Evolutionary conservation across 2,113 vertebrate genomes (phyloP).

Genomic region (Corynorhinus townsendii): DNA sequence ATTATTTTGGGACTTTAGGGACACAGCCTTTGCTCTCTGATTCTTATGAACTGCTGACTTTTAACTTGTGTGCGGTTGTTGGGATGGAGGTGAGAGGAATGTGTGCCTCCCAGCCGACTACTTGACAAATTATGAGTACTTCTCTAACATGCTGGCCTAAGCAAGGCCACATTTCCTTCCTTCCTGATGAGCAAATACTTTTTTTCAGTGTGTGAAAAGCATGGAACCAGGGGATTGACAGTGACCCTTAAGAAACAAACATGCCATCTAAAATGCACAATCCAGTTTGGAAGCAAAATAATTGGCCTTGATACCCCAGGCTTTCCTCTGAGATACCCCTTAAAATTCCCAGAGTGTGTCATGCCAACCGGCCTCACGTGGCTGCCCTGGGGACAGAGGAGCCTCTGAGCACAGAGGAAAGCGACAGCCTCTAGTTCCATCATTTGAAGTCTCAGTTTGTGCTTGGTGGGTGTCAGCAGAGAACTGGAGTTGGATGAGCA

Average conservation of each 20-base stretch:
- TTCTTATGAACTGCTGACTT: neutral
- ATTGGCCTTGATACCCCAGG: neutral
- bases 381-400: neutral
- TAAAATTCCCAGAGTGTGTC: neutral
- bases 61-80: neutral
- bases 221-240: neutral
- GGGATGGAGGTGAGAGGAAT: neutral
- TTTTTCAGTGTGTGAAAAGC: neutral
- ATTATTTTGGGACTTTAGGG: neutral
- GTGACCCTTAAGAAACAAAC: neutral
- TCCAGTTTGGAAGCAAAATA: neutral
- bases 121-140: neutral
- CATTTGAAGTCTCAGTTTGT: neutral
- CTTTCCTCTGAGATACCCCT: neutral
- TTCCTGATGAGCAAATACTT: neutral
- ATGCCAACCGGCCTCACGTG: neutral
- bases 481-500: rapidly evolving
- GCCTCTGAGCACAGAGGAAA: neutral
- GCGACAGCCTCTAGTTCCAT: neutral
- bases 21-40: neutral
- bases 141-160: neutral
- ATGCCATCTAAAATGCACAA: neutral
- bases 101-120: neutral
- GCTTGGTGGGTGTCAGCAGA: neutral
- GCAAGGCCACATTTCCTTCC: neutral